These are phyloP conservation scores for Borostomias antarcticus DNA, from an alignment of 2,797 vertebrate genomes.

Conservation along the genomic window DNA sequence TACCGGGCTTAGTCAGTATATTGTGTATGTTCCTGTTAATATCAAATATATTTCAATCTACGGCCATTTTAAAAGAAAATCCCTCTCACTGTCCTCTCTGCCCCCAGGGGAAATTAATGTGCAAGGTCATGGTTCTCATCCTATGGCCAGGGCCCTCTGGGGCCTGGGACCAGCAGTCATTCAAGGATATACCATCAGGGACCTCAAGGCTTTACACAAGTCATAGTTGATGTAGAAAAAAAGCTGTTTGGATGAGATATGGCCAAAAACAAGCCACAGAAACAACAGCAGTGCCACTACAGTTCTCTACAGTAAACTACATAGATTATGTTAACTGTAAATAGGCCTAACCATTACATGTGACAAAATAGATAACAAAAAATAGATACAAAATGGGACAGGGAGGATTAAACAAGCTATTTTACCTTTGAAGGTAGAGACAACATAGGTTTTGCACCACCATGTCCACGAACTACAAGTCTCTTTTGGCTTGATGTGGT, in stretches of 20 bases:
- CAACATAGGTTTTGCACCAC: no score
- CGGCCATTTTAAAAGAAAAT: background rate
- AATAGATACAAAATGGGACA: background rate
- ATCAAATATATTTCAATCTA: slow-evolving; percentile 2
- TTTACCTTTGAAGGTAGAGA: no score
- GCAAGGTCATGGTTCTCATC: slow-evolving; percentile 3
- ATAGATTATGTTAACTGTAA: no score
- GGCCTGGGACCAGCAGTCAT: background rate
- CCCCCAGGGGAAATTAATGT: slow-evolving; percentile 1
- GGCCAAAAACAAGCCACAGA: background rate
- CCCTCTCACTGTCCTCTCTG: background rate
- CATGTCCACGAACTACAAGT: no score
- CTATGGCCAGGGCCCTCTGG: background rate
- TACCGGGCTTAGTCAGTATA: background rate
- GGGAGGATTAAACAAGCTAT: background rate
- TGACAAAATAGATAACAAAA: no score
- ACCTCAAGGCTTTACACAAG: background rate
- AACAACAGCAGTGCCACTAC: background rate
- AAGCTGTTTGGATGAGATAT: background rate
- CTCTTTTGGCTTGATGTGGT: no score
- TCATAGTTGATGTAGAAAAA: background rate
- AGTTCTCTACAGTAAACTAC: background rate
- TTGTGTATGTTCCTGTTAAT: background rate
- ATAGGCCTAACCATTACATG: no score
- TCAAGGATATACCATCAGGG: background rate